phyloP scores from a whole-genome alignment of 2,888 invertebrate species.

The Spilosoma lubricipeda region DNA sequence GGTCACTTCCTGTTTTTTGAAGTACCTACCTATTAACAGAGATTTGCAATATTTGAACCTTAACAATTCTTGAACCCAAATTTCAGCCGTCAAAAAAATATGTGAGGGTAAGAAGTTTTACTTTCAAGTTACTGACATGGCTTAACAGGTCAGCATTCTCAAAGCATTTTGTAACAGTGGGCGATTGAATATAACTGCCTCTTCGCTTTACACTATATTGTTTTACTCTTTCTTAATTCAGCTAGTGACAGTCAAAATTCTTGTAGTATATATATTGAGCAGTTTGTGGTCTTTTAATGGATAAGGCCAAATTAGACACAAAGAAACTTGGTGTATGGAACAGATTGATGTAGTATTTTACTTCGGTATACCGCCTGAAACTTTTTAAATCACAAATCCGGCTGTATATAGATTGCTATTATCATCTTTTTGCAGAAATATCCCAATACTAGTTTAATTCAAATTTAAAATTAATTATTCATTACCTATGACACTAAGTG shows the following conservation, averaged over 20 bases:
- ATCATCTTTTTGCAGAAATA: too few relatives aligned
- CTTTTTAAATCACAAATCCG: too few relatives aligned
- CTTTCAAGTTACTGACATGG: conserved; percentile 26
- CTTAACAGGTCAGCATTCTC: background rate
- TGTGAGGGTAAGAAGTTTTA: conserved; percentile 5
- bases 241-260: too few relatives aligned
- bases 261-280: too few relatives aligned
- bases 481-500: too few relatives aligned
- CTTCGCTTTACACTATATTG: background rate
- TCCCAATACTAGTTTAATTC: too few relatives aligned
- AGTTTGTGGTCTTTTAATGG: too few relatives aligned
- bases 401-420: background rate
- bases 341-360: too few relatives aligned
- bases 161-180: background rate
- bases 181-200: conserved; percentile 2
- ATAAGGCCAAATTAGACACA: background rate
- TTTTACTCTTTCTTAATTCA: background rate
- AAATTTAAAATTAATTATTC: too few relatives aligned
- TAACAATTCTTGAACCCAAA: background rate
- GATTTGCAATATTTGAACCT: conserved; percentile 1
- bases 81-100: background rate
- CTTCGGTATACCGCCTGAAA: too few relatives aligned
- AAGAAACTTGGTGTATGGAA: too few relatives aligned
- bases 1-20: too few relatives aligned
- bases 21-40: background rate